These are phyloP conservation scores for Tethya wilhelma DNA, from an alignment of 37 sponge, comb jelly and placozoan species.

Conservation along the genomic window DNA sequence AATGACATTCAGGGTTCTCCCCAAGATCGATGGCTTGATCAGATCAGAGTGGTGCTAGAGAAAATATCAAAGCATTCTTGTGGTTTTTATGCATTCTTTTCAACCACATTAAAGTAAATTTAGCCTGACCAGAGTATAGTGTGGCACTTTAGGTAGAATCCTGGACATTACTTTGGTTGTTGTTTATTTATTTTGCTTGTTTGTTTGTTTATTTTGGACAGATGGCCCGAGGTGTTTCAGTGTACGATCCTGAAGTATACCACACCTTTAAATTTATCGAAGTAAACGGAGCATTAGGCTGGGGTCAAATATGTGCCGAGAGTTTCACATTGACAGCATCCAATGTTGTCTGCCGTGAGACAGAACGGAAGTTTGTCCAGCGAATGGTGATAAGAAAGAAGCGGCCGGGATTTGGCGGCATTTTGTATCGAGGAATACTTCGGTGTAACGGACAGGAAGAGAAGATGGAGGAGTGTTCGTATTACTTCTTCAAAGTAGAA, in stretches of 20 bases:
- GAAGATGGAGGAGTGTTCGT: slow-evolving; percentile 10
- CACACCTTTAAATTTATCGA: slow-evolving; percentile 11
- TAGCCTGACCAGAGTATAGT: neutral
- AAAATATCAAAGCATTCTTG: too few species aligned
- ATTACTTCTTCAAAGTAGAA: neutral
- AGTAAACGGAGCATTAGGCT: slow-evolving; percentile 37
- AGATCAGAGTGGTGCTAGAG: too few species aligned
- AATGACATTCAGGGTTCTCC: too few species aligned
- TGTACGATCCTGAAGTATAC: too few species aligned
- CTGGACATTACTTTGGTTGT: too few species aligned
- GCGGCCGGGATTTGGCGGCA: neutral
- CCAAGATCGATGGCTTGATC: too few species aligned
- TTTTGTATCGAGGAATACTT: neutral
- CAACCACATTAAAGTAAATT: neutral
- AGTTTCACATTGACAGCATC: neutral
- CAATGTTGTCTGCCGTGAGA: slow-evolving; percentile 30
- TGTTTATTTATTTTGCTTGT: too few species aligned
- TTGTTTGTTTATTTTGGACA: too few species aligned
- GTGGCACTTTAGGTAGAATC: too few species aligned
- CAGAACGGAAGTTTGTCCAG: neutral
- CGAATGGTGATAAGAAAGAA: too few species aligned
- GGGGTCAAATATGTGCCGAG: slow-evolving; percentile 42
- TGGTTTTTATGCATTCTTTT: too few species aligned
- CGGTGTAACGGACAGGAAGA: slow-evolving; percentile 38
- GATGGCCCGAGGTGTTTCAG: too few species aligned